These are phyloP conservation scores for Oceanodroma leucorhoa DNA, from an alignment of 2,797 vertebrate genomes.

Conservation along the genomic window DNA sequence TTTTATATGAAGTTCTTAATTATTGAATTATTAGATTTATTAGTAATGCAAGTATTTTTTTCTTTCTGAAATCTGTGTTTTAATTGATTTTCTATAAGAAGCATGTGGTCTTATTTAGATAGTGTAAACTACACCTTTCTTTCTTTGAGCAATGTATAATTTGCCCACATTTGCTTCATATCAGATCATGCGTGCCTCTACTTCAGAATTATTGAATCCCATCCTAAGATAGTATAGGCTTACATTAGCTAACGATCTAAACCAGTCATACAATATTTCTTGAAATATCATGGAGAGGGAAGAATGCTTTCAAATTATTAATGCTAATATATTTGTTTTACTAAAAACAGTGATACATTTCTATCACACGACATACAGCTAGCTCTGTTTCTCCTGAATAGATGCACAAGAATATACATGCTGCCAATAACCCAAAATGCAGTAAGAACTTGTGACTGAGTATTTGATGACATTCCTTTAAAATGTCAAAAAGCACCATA, in stretches of 20 bases:
- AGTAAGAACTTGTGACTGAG: background rate
- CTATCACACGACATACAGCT: background rate
- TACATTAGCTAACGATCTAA: background rate
- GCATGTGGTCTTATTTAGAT: background rate
- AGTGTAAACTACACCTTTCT: background rate
- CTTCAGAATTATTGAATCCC: background rate
- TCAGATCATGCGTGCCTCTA: background rate
- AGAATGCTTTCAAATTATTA: background rate
- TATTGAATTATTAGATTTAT: background rate
- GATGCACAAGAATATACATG: background rate
- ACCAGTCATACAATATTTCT: background rate
- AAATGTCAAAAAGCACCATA: background rate
- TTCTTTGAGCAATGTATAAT: background rate
- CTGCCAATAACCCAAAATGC: background rate
- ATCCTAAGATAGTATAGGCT: background rate
- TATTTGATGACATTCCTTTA: background rate
- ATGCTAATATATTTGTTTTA: background rate
- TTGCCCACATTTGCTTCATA: background rate
- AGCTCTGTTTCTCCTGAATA: background rate
- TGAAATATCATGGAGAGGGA: background rate
- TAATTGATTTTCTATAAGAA: background rate
- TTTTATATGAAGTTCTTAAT: background rate
- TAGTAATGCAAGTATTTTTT: background rate
- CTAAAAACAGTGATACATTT: background rate
- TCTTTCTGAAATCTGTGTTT: background rate